Conservation (phyloP, 2,797 vertebrate genomes). For the Onychomys arenicola region DNA sequence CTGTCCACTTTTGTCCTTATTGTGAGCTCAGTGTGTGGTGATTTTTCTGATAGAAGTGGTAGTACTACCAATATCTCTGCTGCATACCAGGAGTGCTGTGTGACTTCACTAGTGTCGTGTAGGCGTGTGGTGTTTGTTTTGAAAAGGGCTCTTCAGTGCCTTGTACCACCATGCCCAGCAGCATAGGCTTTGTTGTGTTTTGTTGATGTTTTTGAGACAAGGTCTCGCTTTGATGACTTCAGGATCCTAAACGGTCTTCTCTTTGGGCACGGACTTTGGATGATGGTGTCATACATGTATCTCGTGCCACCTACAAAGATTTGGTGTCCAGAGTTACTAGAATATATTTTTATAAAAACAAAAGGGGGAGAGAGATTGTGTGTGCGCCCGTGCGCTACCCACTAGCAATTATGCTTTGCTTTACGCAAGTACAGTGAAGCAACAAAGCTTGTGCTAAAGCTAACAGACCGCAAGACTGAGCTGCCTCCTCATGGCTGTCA, state of each 20-base stretch:
- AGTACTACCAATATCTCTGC: neutral
- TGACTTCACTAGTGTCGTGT: neutral
- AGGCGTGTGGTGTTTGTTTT: neutral
- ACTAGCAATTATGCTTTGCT: neutral
- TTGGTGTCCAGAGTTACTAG: constrained; percentile 26
- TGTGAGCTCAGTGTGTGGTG: neutral
- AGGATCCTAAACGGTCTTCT: neutral
- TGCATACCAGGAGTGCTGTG: neutral
- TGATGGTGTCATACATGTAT: neutral
- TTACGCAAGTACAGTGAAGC: neutral
- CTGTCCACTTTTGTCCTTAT: rapidly evolving
- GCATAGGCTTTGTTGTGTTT: neutral
- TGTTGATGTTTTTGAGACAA: neutral
- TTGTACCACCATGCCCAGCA: neutral
- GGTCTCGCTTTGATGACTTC: neutral
- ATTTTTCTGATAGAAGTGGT: neutral
- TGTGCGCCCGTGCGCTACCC: neutral
- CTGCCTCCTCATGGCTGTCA: neutral
- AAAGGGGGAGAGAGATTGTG: neutral
- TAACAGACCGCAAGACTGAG: neutral
- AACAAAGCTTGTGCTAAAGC: neutral
- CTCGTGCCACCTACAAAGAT: neutral
- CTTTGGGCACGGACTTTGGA: rapidly evolving
- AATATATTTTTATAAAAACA: neutral
- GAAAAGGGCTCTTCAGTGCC: neutral